These are phyloP conservation scores for Cherax quadricarinatus DNA, from an alignment of 1,140 invertebrate genomes.

Conservation along the genomic window DNA sequence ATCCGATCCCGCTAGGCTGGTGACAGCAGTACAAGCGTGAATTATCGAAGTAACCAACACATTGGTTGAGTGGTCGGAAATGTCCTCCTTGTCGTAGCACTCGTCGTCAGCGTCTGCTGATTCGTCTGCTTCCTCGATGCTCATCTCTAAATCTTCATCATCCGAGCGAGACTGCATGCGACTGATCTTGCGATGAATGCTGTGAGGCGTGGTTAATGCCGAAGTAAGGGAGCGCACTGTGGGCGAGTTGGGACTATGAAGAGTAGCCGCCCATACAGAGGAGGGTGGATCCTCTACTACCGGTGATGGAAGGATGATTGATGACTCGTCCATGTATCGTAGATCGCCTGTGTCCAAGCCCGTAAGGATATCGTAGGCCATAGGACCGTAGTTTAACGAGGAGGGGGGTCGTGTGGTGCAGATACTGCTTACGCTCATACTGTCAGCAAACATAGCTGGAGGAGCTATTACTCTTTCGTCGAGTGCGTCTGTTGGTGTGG, in stretches of 20 bases:
- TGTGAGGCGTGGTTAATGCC: constrained; percentile 82
- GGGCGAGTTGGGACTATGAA: constrained; percentile 77
- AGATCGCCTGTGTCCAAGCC: constrained; percentile 87
- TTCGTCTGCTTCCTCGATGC: constrained; percentile 60
- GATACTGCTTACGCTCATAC: constrained; percentile 62
- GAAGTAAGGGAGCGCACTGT: constrained; percentile 75
- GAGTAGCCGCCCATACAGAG: constrained; percentile 75
- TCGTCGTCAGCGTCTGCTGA: constrained; percentile 59
- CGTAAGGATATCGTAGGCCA: constrained; percentile 72
- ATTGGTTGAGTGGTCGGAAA: constrained; percentile 68
- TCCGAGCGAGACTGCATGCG: constrained; percentile 61
- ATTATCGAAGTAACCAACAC: constrained; percentile 71
- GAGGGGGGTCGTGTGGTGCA: constrained; percentile 65
- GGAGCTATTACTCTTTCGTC: constrained; percentile 56
- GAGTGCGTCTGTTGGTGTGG: constrained; percentile 67
- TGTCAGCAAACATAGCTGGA: constrained; percentile 64
- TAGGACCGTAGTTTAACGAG: constrained; percentile 66
- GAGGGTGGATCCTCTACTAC: constrained; percentile 85
- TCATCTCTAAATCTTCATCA: constrained; percentile 55
- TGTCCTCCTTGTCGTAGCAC: constrained; percentile 48
- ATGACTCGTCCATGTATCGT: constrained; percentile 93
- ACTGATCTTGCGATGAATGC: constrained; percentile 76
- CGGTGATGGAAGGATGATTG: constrained; percentile 85
- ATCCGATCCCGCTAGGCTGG: constrained; percentile 57
- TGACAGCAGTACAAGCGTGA: constrained; percentile 71